Base-by-base conservation (phyloP, 2,888 invertebrate species). In the Ectropis crepuscularia region DNA sequence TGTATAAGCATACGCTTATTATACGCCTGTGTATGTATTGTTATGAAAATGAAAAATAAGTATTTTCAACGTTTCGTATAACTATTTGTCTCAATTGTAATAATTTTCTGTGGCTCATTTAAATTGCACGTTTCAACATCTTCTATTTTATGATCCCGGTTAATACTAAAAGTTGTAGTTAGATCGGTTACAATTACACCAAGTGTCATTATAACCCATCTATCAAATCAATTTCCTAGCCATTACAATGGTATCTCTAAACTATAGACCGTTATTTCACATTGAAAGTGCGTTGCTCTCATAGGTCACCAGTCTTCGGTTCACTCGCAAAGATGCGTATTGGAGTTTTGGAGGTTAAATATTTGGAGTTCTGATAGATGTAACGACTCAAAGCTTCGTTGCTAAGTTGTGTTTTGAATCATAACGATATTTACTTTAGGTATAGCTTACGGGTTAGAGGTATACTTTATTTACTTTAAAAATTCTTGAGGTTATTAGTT, bases 221-320 rank as follows among this genome's bases (percentile, higher is more conserved):
- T 9, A 50, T 55, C 47, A 67, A 77, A 76, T 79, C 75, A 72
- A 81, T 80, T 78, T 74, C 72, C 74, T 74, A 73, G 67, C 66
- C 63, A 72, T 75, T 74, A 70, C 68, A 79, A 79, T 77, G 68
- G 65, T 72, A 71, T 72, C 73, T 75, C 74, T 65, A 74, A 74
- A 73, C 73, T 64, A 67, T 53, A 72, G 73, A 74, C 85, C 84
- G 85, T 86, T 85, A 84, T 70, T 82, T 80, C 73, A 81, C 81
- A 81, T 85, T 82, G 80, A 83, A 82, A 85, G 87, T 80, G 76
- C 87, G 79, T 86, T 86, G 85, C 80, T 82, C 85, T 79, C 81
- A 76, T 78, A 82, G 86, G 80, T 83, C 83, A 84, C 76, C 71
- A 76, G 70, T 74, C 62, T 69, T 74, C 72, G 68, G 71, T 75